phyloP scores from a whole-genome alignment of 2,888 invertebrate genomes.

The Apotomis capreana region DNA sequence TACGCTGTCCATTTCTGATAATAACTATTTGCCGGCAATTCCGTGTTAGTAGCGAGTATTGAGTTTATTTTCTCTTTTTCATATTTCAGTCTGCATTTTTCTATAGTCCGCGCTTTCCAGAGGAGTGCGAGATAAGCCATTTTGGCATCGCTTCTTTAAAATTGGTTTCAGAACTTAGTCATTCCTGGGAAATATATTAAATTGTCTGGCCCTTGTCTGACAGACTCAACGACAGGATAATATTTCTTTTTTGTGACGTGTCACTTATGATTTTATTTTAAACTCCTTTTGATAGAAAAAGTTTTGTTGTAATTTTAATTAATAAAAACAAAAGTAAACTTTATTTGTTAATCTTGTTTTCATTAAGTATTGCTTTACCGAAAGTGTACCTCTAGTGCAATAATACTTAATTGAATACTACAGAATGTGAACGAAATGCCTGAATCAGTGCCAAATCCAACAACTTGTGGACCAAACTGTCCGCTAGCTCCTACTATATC shows the following conservation, averaged over 20 bases:
- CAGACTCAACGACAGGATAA: constrained; percentile 17
- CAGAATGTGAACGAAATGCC: constrained; percentile 13
- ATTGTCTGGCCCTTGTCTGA: neutral
- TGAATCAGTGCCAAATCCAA: constrained; percentile 24
- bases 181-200: constrained; percentile 19
- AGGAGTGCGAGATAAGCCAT: constrained; percentile 84
- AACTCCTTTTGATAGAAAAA: neutral
- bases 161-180: constrained; percentile 32
- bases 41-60: constrained; percentile 70
- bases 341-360: neutral
- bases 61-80: constrained; percentile 84
- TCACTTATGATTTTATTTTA: neutral
- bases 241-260: constrained; percentile 15
- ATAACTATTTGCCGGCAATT: constrained; percentile 69
- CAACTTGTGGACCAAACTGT: constrained; percentile 27
- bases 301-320: neutral
- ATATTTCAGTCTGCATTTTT: constrained; percentile 75
- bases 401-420: neutral
- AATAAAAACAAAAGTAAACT: neutral
- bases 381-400: neutral
- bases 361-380: neutral
- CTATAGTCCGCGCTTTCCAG: constrained; percentile 81
- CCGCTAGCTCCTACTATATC: neutral
- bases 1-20: constrained; percentile 76
- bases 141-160: constrained; percentile 42